Evolutionary conservation across 2,888 invertebrate genomes (phyloP).

Genomic region (Herminia tarsipennalis): DNA sequence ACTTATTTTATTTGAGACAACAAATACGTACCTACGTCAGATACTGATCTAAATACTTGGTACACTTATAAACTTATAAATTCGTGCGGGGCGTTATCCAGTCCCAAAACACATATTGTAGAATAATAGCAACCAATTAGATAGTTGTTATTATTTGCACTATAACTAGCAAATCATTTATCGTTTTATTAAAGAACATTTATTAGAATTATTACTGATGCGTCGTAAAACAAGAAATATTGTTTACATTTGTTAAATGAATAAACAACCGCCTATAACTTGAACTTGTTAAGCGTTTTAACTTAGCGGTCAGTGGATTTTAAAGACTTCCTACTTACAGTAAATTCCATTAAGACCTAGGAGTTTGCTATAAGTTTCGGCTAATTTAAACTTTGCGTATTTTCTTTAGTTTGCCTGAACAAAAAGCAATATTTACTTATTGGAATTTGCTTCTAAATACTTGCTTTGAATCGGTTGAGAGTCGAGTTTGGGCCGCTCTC

Average conservation of each 20-base stretch:
- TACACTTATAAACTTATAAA: too few relatives aligned
- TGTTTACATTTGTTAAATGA: not conserved
- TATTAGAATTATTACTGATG: too few relatives aligned
- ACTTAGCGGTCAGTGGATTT: slow-evolving; percentile 50
- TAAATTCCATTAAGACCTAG: slow-evolving; percentile 42
- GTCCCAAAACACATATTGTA: too few relatives aligned
- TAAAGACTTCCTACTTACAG: slow-evolving; percentile 44
- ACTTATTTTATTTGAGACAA: not conserved
- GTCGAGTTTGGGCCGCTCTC: not conserved
- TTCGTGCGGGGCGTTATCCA: too few relatives aligned
- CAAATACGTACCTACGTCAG: not conserved
- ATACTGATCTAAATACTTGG: too few relatives aligned
- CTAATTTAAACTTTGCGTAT: slow-evolving; percentile 32
- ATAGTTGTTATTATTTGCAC: too few relatives aligned
- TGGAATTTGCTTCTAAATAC: not conserved
- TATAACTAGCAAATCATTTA: too few relatives aligned
- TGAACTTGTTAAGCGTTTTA: slow-evolving; percentile 21
- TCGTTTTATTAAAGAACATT: too few relatives aligned
- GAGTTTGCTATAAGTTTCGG: slow-evolving; percentile 30
- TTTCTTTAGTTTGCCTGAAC: slow-evolving; percentile 9
- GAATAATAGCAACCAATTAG: too few relatives aligned
- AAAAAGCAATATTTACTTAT: slow-evolving; percentile 6
- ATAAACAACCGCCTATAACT: slow-evolving; percentile 21
- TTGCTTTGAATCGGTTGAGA: not conserved
- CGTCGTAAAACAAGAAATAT: too few relatives aligned